Conservation (phyloP, 2,113 vertebrate genomes). For the Psilopsiagon aurifrons region DNA sequence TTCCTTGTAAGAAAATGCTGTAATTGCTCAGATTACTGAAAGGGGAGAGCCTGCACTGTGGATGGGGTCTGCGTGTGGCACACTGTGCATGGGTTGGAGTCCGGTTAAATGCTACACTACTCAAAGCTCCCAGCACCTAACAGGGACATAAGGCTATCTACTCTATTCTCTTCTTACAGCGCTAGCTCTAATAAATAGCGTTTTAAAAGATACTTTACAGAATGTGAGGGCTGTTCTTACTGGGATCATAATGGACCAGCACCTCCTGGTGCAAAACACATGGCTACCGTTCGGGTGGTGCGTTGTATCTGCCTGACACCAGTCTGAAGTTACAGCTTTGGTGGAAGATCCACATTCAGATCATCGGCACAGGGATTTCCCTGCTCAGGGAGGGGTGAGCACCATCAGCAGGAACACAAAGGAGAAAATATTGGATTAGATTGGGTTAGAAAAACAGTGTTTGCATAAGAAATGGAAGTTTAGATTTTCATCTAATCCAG, state of each 20-base stretch:
- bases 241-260: background rate
- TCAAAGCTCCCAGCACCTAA: background rate
- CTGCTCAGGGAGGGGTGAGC: background rate
- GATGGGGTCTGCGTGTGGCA: background rate
- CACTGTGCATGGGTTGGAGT: background rate
- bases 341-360: background rate
- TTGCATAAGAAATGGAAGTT: background rate
- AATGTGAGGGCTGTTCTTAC: background rate
- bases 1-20: background rate
- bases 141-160: background rate
- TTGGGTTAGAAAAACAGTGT: background rate
- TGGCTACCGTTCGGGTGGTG: background rate
- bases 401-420: background rate
- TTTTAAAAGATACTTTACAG: background rate
- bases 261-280: background rate
- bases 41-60: background rate
- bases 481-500: conserved; percentile 12
- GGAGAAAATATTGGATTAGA: background rate
- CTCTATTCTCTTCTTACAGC: background rate
- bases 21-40: background rate
- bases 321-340: background rate
- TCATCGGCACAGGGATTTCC: background rate
- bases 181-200: background rate
- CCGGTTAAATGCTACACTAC: too few relatives aligned
- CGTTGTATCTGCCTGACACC: background rate